Evolutionary conservation across 2,888 invertebrate species (phyloP), one percentile per base, ranked within the genome.

Genomic region (Pachycephus smyrnensis): DNA sequence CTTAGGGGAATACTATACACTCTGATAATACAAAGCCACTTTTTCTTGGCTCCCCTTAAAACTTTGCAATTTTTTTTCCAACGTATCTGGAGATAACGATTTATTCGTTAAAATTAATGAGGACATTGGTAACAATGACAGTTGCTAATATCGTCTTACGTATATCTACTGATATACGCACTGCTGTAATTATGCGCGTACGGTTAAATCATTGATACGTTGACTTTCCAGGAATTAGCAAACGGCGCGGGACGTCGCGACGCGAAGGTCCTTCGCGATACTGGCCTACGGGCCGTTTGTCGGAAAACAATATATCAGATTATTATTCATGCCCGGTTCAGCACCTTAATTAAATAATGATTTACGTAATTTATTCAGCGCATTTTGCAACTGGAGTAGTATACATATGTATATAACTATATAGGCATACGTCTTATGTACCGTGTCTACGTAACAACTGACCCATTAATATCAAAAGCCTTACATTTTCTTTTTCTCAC

Each of bases 341-440:
- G 76, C 77, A 81, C 79, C 80, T 84, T 82, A 80, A 85, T 85
- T 84, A 81, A 84, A 83, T 82, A 83, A 84, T 83, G 80, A 84
- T 84, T 82, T 79, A 82, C 80, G 80, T 81, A 79, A 82, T 81
- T 80, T 83, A 82, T 84, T 80, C 80, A 71, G 36, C 69, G 69
- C 79, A 35, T 76, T 31, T 33, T 55, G 55, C 55, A 55, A 55
- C 55, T 55, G 55, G 23, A 55, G 55, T 55, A 55, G 55, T 23
- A 23, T 23, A 55, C 55, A 55, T 55, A 55, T 55, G 55, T 55
- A 55, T 55, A 55, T 55, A 55, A 55, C 23, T 55, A 55, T 55
- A 55, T 23, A 23, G 23, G 55, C 3, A 55, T 55, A 55, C 55
- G 9, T 55, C 55, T 55, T 55, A 55, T 9, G 55, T 55, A 55